Evolutionary conservation across 35 echinoderm and acorn worm species (phyloP).

Genomic region (Lytechinus pictus): DNA sequence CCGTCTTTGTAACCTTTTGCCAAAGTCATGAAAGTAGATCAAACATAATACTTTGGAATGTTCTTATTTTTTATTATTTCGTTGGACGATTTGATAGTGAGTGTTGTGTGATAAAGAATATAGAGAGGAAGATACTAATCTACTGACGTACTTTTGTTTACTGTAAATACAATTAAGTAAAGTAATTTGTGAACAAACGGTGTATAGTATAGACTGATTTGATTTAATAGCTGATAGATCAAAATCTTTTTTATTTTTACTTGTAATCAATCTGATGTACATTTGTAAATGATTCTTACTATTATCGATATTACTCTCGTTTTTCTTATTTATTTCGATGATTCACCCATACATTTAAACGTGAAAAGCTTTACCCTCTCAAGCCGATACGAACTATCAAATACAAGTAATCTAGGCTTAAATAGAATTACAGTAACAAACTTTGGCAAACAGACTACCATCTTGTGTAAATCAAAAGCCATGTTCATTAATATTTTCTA

Average conservation of each 20-base stretch:
- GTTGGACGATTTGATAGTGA: no score
- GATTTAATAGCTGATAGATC: background rate
- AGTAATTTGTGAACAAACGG: background rate
- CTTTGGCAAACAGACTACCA: background rate
- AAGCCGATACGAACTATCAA: background rate
- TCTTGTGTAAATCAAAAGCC: background rate
- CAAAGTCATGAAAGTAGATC: no score
- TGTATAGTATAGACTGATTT: background rate
- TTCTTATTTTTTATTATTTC: no score
- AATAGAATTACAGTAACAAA: background rate
- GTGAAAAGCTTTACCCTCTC: background rate
- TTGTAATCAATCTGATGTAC: background rate
- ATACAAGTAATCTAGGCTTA: background rate
- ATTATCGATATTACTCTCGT: background rate
- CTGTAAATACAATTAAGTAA: background rate
- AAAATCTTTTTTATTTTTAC: background rate
- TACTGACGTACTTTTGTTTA: background rate
- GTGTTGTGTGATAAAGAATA: background rate
- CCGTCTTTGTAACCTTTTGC: no score
- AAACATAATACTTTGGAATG: no score
- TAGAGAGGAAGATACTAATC: background rate
- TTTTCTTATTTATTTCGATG: slow-evolving; percentile 37
- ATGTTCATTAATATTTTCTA: background rate
- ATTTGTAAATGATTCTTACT: slow-evolving; percentile 24
- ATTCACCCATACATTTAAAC: background rate